Evolutionary conservation across 2,113 vertebrate species (phyloP).

Genomic region (Beaufortia kweichowensis): DNA sequence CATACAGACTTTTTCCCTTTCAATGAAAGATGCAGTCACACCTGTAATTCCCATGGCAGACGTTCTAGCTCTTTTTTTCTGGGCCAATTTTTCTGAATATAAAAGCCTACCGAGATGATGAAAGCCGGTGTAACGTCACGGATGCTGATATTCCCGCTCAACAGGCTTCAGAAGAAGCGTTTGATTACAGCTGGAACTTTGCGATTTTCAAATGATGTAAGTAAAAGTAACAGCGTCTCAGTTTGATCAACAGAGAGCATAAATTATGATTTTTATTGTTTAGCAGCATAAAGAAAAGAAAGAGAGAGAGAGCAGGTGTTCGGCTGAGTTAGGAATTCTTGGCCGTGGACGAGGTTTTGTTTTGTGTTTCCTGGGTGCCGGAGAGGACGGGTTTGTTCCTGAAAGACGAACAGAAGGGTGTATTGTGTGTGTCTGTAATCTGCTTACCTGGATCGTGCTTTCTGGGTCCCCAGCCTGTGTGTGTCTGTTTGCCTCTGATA

Average conservation of each 20-base stretch:
- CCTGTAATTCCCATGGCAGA: slow-evolving; percentile 16
- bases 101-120: slow-evolving; percentile 67
- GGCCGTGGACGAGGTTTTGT: slow-evolving; percentile 53
- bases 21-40: slow-evolving; percentile 15
- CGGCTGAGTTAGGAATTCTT: slow-evolving; percentile 57
- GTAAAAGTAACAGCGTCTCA: slow-evolving; percentile 68
- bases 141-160: slow-evolving; percentile 68
- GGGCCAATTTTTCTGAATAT: slow-evolving; percentile 50
- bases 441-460: slow-evolving; percentile 79
- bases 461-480: slow-evolving; percentile 71
- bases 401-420: slow-evolving; percentile 76
- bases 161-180: slow-evolving; percentile 67
- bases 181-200: slow-evolving; percentile 73
- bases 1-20: neutral
- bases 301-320: slow-evolving; percentile 52
- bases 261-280: slow-evolving; percentile 43
- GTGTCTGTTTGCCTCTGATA: slow-evolving; percentile 55
- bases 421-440: slow-evolving; percentile 80
- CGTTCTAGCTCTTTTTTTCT: neutral
- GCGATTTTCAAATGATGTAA: slow-evolving; percentile 75
- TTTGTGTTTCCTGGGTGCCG: slow-evolving; percentile 55
- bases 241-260: slow-evolving; percentile 59
- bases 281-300: slow-evolving; percentile 32
- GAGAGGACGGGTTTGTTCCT: slow-evolving; percentile 73
- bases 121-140: slow-evolving; percentile 68